These are phyloP conservation scores for Ochropleura leucogaster DNA, from an alignment of 2,888 invertebrate species.

Conservation along the genomic window DNA sequence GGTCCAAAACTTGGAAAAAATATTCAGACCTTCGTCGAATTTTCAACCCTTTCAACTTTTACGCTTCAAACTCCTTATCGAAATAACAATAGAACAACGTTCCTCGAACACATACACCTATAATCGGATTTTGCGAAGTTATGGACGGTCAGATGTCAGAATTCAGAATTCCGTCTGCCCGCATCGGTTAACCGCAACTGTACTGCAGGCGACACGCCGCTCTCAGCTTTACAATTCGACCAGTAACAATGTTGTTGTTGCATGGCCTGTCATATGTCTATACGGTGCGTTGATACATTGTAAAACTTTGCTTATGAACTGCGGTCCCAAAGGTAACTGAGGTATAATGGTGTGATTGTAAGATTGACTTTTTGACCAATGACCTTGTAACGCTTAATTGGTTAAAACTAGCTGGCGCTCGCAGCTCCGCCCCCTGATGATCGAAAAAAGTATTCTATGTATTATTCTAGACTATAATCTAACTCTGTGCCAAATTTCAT, in stretches of 20 bases:
- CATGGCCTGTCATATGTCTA: conserved; percentile 4
- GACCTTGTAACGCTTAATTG: neutral
- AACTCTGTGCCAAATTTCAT: no score
- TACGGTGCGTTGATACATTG: conserved; percentile 28
- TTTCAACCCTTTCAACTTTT: neutral
- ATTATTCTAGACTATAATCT: no score
- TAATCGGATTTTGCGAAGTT: conserved; percentile 61
- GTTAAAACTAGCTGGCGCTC: no score
- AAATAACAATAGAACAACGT: conserved; percentile 38
- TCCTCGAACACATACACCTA: conserved; percentile 17
- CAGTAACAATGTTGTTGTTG: conserved; percentile 75
- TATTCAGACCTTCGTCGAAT: neutral
- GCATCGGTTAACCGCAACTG: conserved; percentile 84
- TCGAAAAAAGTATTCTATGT: no score
- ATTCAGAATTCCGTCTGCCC: conserved; percentile 77
- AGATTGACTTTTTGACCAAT: neutral
- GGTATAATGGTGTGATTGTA: conserved; percentile 1
- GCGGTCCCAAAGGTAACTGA: conserved; percentile 13
- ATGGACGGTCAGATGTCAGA: conserved; percentile 67
- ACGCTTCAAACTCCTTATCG: conserved; percentile 1
- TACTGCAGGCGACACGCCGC: conserved; percentile 77
- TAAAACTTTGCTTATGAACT: conserved; percentile 7
- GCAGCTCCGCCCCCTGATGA: no score
- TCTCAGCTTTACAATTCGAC: conserved; percentile 72
- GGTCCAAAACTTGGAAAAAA: neutral